Conservation (phyloP, 2,888 invertebrate genomes). For the Apamea monoglypha region DNA sequence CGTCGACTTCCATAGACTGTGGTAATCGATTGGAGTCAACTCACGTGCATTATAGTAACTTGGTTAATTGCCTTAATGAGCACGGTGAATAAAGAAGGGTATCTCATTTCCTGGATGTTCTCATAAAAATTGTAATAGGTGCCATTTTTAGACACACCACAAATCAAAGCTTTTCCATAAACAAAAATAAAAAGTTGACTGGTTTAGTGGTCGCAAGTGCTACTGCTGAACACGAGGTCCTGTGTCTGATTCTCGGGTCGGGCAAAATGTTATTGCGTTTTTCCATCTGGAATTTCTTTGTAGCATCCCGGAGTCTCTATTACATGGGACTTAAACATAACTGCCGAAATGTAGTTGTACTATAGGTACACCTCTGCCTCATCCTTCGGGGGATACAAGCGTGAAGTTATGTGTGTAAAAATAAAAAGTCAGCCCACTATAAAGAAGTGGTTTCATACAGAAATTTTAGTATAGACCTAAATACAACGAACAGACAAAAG, state of each 20-base stretch:
- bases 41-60: conserved; percentile 1
- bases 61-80: not conserved
- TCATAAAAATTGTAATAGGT: not conserved
- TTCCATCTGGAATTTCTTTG: too few species aligned
- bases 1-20: not conserved
- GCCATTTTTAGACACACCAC: not conserved
- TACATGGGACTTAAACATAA: too few species aligned
- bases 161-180: not conserved
- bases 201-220: too few species aligned
- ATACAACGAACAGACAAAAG: not conserved
- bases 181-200: not conserved
- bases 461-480: not conserved
- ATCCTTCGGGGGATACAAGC: too few species aligned
- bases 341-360: too few species aligned
- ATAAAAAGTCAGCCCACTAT: not conserved
- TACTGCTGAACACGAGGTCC: too few species aligned
- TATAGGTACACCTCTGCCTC: too few species aligned
- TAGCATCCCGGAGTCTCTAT: too few species aligned
- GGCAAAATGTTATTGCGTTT: too few species aligned
- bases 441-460: not conserved
- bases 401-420: too few species aligned
- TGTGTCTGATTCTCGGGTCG: too few species aligned
- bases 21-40: conserved; percentile 20
- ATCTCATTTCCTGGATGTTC: not conserved
- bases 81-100: not conserved